Conservation (phyloP, 2,797 vertebrate genomes). For the Triplophysa yarkandensis region DNA sequence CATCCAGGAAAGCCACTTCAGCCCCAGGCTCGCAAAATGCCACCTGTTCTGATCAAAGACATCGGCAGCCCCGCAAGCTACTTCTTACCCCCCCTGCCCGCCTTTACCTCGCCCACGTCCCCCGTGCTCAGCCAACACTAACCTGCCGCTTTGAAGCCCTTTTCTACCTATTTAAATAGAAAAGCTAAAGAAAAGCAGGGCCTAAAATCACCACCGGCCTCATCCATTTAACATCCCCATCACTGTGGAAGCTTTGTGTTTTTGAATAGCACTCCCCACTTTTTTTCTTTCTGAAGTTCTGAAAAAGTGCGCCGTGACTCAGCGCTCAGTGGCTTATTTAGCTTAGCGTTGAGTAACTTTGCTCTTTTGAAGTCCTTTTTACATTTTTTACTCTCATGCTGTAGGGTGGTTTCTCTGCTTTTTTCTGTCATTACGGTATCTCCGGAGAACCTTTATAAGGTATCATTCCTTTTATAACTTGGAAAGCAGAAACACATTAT, state of each 20-base stretch:
- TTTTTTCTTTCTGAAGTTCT: slow-evolving; percentile 37
- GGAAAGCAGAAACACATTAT: background rate
- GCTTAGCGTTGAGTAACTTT: slow-evolving; percentile 49
- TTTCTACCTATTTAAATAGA: slow-evolving; percentile 20
- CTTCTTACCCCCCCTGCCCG: slow-evolving; percentile 63
- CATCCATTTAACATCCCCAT: slow-evolving; percentile 15
- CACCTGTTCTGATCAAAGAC: slow-evolving; percentile 69
- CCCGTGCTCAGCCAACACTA: slow-evolving; percentile 21
- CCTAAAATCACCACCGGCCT: slow-evolving; percentile 19
- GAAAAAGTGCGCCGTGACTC: slow-evolving; percentile 10
- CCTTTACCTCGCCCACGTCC: slow-evolving; percentile 52
- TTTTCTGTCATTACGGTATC: slow-evolving; percentile 3
- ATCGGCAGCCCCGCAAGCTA: slow-evolving; percentile 61
- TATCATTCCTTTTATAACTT: background rate
- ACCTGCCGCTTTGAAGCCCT: slow-evolving; percentile 48
- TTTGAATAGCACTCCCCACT: slow-evolving; percentile 21
- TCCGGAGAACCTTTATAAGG: background rate
- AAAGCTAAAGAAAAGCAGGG: slow-evolving; percentile 12
- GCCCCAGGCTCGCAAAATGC: slow-evolving; percentile 62
- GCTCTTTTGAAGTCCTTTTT: slow-evolving; percentile 36
- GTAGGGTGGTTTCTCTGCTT: background rate
- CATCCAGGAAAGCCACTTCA: slow-evolving; percentile 58
- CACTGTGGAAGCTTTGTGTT: slow-evolving; percentile 39
- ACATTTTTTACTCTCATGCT: background rate
- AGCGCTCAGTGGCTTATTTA: slow-evolving; percentile 9